Conservation (phyloP, 2,797 vertebrate genomes). For the Enteromius radiatus region DNA sequence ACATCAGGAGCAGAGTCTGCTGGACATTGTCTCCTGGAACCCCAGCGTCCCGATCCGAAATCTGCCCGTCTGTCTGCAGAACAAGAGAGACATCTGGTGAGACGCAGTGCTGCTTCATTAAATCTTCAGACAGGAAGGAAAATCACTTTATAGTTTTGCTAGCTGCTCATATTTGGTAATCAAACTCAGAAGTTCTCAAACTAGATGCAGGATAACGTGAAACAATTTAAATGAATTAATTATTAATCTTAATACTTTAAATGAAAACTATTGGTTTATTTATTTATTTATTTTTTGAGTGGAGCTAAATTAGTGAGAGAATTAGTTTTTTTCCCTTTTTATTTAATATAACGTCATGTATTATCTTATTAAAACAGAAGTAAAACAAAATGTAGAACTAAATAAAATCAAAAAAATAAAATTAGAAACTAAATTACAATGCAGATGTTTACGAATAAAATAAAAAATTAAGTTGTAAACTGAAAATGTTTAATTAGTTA, state of each 20-base stretch:
- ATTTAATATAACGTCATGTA: neutral
- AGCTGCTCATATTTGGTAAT: neutral
- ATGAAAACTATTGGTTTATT: neutral
- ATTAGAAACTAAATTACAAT: neutral
- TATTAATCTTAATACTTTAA: neutral
- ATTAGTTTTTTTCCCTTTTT: neutral
- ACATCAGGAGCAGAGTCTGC: constrained; percentile 11
- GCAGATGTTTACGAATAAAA: no score
- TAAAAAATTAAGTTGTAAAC: neutral
- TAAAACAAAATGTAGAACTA: no score
- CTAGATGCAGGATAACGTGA: neutral
- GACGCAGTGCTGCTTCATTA: neutral
- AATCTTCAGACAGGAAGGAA: neutral
- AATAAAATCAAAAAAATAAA: no score
- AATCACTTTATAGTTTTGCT: neutral
- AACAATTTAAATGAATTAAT: neutral
- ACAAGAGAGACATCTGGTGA: constrained; percentile 73
- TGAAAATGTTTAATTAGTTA: neutral
- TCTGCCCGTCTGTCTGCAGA: constrained; percentile 69
- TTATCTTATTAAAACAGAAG: neutral
- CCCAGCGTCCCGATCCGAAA: constrained; percentile 64
- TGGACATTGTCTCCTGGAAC: constrained; percentile 57
- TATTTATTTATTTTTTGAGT: no score
- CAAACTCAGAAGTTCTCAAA: neutral
- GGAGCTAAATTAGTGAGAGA: no score